These are phyloP conservation scores for Pocillopora grandis DNA, from an alignment of 92 coral and sea anemone species.

Conservation along the genomic window DNA sequence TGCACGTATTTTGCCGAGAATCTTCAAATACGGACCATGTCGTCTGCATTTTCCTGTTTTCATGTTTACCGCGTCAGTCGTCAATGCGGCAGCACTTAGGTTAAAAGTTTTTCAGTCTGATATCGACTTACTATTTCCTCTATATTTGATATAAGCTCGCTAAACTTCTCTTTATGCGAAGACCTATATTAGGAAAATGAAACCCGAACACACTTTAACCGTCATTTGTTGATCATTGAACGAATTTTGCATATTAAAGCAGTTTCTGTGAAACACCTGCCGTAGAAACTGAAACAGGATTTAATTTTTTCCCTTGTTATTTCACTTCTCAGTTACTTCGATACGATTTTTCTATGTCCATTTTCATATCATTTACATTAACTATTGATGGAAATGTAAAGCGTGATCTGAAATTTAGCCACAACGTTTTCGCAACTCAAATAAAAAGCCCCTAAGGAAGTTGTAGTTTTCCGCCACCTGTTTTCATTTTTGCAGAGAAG, in stretches of 20 bases:
- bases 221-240: neutral
- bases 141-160: neutral
- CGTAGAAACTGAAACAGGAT: neutral
- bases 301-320: no score
- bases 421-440: neutral
- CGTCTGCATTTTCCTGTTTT: no score
- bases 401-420: neutral
- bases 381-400: neutral
- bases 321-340: no score
- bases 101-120: neutral
- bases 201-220: neutral
- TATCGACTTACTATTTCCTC: neutral
- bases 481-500: constrained; percentile 13
- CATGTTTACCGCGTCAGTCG: no score
- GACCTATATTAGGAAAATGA: neutral
- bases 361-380: no score
- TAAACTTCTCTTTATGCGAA: neutral
- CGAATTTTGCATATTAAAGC: neutral
- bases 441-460: neutral
- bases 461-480: constrained; percentile 6
- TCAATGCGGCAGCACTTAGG: neutral
- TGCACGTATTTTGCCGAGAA: no score
- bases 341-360: no score
- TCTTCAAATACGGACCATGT: no score
- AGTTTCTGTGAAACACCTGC: constrained; percentile 4